Percentiles rank a stretch among this genome's conserved stretches.
These are phyloP conservation scores for Halcyon chelicuti DNA, from an alignment of 2,797 vertebrate species.

Conservation along the genomic window DNA sequence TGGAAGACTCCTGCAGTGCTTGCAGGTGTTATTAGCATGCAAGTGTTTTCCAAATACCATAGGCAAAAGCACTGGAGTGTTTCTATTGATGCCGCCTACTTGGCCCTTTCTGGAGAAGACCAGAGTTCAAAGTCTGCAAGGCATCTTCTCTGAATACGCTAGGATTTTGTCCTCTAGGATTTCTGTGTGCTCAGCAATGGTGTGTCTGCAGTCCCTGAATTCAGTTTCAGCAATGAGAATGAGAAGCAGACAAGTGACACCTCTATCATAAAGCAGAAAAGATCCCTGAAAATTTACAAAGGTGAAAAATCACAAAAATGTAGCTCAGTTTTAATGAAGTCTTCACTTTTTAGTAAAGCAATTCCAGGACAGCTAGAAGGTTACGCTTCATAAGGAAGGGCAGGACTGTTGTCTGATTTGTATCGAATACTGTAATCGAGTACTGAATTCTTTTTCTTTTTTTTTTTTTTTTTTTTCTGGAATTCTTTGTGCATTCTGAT, in stretches of 20 bases:
- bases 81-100: neutral
- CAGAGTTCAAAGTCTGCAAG: neutral
- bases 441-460: constrained; percentile 37
- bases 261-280: neutral
- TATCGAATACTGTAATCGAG: neutral
- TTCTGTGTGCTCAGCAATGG: neutral
- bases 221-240: neutral
- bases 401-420: neutral
- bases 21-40: neutral
- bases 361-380: neutral
- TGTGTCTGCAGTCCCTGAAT: neutral
- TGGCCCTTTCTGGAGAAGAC: neutral
- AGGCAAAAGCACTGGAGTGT: neutral
- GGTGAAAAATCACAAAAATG: constrained; percentile 1
- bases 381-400: neutral
- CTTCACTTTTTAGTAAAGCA: neutral
- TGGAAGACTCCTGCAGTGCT: neutral
- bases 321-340: neutral
- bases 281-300: neutral
- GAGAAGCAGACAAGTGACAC: neutral
- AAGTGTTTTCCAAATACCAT: neutral
- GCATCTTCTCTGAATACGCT: neutral
- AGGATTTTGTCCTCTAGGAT: neutral
- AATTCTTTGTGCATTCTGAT: constrained; percentile 78
- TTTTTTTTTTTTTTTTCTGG: neutral